Conservation (phyloP, 2,113 vertebrate genomes). For the Colossoma macropomum region DNA sequence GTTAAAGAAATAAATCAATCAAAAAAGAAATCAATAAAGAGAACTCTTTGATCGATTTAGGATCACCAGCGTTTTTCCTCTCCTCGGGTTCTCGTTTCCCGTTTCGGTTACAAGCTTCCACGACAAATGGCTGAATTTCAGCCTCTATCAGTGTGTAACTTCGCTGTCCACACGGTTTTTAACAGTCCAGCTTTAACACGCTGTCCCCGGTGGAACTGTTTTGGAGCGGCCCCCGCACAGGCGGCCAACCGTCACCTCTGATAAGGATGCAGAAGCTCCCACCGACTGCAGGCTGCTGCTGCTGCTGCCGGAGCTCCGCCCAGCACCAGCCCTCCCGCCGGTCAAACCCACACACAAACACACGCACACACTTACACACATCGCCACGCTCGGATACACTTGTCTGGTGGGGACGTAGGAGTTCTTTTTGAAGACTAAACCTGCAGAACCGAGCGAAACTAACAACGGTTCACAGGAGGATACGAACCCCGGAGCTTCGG, state of each 20-base stretch:
- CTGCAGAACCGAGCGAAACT: neutral
- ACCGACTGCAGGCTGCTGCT: too few species aligned
- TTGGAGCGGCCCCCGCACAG: neutral
- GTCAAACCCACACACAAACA: neutral
- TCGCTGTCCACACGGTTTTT: too few species aligned
- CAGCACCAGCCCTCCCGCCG: conserved; percentile 8
- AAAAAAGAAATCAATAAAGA: too few species aligned
- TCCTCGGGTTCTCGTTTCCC: too few species aligned
- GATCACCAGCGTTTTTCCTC: too few species aligned
- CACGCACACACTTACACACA: neutral
- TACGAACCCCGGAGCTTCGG: neutral
- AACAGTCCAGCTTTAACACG: neutral
- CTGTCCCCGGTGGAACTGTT: neutral
- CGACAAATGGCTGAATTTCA: too few species aligned
- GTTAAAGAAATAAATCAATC: too few species aligned
- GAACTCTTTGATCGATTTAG: too few species aligned
- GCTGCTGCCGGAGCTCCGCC: neutral
- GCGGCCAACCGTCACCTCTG: neutral
- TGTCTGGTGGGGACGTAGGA: neutral
- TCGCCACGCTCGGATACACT: neutral
- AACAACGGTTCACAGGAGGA: neutral
- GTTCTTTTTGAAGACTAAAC: neutral
- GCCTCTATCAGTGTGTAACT: too few species aligned
- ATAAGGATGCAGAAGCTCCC: neutral
- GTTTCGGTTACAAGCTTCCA: too few species aligned